Evolutionary conservation across 2,888 invertebrate species (phyloP), one percentile per base, ranked within the genome.

Genomic region (Pollenia amentaria): DNA sequence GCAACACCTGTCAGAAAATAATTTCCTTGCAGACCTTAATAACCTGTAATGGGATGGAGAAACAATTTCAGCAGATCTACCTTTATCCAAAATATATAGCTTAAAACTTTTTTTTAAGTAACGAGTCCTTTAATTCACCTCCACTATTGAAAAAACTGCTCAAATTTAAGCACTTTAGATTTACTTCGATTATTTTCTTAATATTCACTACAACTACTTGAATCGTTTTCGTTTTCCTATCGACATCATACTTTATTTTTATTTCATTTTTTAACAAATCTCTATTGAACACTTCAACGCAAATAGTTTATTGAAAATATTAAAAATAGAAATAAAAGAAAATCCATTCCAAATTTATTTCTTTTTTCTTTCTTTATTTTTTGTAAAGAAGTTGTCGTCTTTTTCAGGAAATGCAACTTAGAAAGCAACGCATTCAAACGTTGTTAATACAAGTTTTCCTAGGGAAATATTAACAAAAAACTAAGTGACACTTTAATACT

Each of bases 401-500:
- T 18, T 64, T 76, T 78, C 29, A 40, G 18, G 1, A 51, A 82
- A 78, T 65, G 78, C 78, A 76, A 60, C 75, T 72, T 46, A 46
- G 44, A 82, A 78, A 38, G 21, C n/a, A 57, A 64, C 55, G 18
- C 55, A 64, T 73, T 75, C 44, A 75, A 75, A 82, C 42, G 16
- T 44, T 69, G 16, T 57, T 40, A 70, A 44, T 64, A 48, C 48
- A 60, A 79, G 69, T 51, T 48, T 69, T 79, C 18, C 29, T 51
- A 40, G 12, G 40, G 7, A 57, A 57, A 7, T 53, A 72, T 38
- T 29, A 21, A 40, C 48, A 9, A 62, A 16, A 53, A 44, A 42
- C 11, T 42, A 84, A 84, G 65, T 87, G 79, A 80, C 80, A 84
- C 72, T 84, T 87, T 76, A 84, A 84, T 77, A 80, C 21, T 67